Evolutionary conservation across 2,113 vertebrate species (phyloP).

Genomic region (Mobula hypostoma): DNA sequence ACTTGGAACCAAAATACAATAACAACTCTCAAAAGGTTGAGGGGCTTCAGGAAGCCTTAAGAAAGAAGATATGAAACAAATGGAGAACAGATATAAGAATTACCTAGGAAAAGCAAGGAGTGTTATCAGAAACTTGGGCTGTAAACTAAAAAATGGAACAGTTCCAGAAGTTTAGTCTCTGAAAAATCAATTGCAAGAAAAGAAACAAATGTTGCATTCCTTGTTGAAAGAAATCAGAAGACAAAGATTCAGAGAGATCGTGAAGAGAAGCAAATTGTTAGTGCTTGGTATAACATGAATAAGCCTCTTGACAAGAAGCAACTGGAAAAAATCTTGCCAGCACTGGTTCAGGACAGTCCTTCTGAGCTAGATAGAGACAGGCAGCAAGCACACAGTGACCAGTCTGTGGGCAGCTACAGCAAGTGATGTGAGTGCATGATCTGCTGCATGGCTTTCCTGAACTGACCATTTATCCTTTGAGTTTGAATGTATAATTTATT

Average conservation of each 20-base stretch:
- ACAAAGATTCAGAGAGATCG: slow-evolving; percentile 90
- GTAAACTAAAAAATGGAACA: slow-evolving; percentile 94
- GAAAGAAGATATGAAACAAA: slow-evolving; percentile 98
- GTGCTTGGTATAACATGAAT: slow-evolving; percentile 98
- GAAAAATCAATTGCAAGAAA: slow-evolving; percentile 95
- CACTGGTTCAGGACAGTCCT: slow-evolving; percentile 91
- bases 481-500: too few species aligned
- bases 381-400: slow-evolving; percentile 83
- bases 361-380: slow-evolving; percentile 90
- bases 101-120: slow-evolving; percentile 98
- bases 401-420: slow-evolving; percentile 83
- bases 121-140: slow-evolving; percentile 91
- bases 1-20: too few species aligned
- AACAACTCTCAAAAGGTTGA: slow-evolving; percentile 70
- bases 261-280: slow-evolving; percentile 91
- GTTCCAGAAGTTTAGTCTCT: slow-evolving; percentile 92
- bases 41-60: slow-evolving; percentile 85
- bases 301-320: slow-evolving; percentile 94
- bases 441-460: too few species aligned
- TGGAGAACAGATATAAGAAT: slow-evolving; percentile 96
- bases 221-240: slow-evolving; percentile 94
- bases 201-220: slow-evolving; percentile 82
- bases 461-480: too few species aligned
- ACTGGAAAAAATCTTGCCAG: slow-evolving; percentile 89
- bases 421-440: slow-evolving; percentile 48